Evolutionary conservation across 2,888 invertebrate genomes (phyloP).

Genomic region (Periphyllus acericola): DNA sequence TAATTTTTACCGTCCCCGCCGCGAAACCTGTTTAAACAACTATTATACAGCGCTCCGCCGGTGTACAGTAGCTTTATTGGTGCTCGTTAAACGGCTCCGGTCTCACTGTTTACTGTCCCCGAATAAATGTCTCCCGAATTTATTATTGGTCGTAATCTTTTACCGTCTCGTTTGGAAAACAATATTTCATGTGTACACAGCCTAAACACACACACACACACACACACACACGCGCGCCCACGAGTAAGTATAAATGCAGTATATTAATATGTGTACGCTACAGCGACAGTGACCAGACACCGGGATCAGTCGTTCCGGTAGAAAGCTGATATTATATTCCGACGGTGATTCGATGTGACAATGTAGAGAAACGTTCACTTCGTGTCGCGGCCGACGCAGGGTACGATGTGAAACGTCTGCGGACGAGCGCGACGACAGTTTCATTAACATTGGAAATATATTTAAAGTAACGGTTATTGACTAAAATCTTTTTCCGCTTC

Average conservation of each 20-base stretch:
- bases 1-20: neutral
- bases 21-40: conserved; percentile 46
- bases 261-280: too few species aligned
- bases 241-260: neutral
- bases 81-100: conserved; percentile 29
- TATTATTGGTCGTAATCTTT: conserved; percentile 48
- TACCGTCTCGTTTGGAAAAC: conserved; percentile 1
- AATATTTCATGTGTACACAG: neutral
- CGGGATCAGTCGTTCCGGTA: neutral
- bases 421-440: too few species aligned
- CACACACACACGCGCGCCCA: neutral
- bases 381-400: neutral
- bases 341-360: neutral
- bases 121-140: conserved; percentile 27
- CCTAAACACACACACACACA: neutral
- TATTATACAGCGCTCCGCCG: neutral
- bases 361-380: neutral
- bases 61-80: neutral
- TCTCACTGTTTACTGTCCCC: neutral
- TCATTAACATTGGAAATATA: too few species aligned
- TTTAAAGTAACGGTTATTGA: too few species aligned
- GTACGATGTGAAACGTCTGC: too few species aligned
- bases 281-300: too few species aligned
- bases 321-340: neutral
- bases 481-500: too few species aligned